Evolutionary conservation across 1,140 invertebrate genomes (phyloP).

Genomic region (Atta texana): DNA sequence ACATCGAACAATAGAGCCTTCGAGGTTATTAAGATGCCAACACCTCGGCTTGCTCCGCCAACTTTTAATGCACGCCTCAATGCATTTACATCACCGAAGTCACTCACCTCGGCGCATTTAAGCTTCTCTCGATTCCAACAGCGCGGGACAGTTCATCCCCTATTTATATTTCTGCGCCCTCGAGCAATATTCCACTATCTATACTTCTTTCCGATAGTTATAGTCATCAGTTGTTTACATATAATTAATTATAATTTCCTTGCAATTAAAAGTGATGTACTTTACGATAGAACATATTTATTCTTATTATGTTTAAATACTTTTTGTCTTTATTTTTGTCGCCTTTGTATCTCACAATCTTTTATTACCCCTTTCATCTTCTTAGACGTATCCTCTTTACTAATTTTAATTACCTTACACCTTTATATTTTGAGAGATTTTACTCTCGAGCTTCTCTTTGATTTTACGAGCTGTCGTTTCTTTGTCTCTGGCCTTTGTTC

Average conservation of each 20-base stretch:
- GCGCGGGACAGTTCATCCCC: not conserved
- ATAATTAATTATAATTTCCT: conserved; percentile 11
- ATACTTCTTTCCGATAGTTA: not conserved
- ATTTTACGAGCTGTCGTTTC: conserved; percentile 58
- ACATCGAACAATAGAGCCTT: conserved; percentile 68
- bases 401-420: conserved; percentile 72
- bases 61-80: conserved; percentile 41
- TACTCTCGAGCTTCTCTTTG: conserved; percentile 57
- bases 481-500: conserved; percentile 55
- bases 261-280: conserved; percentile 6
- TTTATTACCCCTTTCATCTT: conserved; percentile 62
- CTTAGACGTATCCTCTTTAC: conserved; percentile 38
- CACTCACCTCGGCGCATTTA: conserved; percentile 66
- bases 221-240: conserved; percentile 22
- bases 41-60: conserved; percentile 24
- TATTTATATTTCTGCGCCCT: not conserved
- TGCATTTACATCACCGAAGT: conserved; percentile 20
- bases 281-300: conserved; percentile 22
- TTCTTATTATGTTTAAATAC: conserved; percentile 7
- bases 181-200: not conserved
- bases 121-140: conserved; percentile 69
- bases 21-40: conserved; percentile 70
- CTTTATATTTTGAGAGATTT: conserved; percentile 65
- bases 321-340: conserved; percentile 11
- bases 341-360: conserved; percentile 17